Evolutionary conservation across 2,797 vertebrate genomes (phyloP), one percentile per base, ranked within the genome.

Genomic region (Chaunax sp.): DNA sequence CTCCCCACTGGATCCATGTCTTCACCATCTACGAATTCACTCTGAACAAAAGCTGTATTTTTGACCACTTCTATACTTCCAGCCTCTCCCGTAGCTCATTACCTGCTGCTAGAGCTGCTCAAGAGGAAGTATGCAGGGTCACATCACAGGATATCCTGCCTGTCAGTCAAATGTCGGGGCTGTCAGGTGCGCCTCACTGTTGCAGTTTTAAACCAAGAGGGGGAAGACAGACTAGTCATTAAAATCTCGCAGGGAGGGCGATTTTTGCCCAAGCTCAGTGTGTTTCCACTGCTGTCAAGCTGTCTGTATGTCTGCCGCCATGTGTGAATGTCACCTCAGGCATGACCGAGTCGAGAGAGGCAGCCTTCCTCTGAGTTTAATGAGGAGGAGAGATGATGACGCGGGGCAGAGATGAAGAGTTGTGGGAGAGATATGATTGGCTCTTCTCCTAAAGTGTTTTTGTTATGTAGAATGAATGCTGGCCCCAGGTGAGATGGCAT

Each of bases 81-180:
- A 67, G 69, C 59, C 61, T 77, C 64, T 71, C 61, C 79, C 19
- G 40, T 40, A 71, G 78, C 82, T 90, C 77, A 82, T 87, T 86
- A 86, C 77, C 69, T 44, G 33, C 76, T 78, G 71, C 80, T 80
- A 75, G 78, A 84, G 66, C 80, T 72, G 55, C 84, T 87, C 78
- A 56, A 72, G 80, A 85, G 82, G 79, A 77, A 63, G 77, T 59
- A 82, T 78, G 26, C 51, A n/a, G 86, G 90, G 90, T 92, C 87
- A 80, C 62, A 61, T 84, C 78, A 78, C 75, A 85, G 90, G 90
- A 93, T 89, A 89, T 93, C 87, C 87, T 89, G 78, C 77, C 86
- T 92, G 93, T 91, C 93, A 85, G 71, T 93, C 91, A 92, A 84
- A 87, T 16, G 65, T 85, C 90, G 86, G 66, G 63, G 68, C 76